Percentiles rank a stretch among this genome's conserved stretches.
phyloP scores from a whole-genome alignment of 2,888 invertebrate genomes.

The Diabrotica balteata region DNA sequence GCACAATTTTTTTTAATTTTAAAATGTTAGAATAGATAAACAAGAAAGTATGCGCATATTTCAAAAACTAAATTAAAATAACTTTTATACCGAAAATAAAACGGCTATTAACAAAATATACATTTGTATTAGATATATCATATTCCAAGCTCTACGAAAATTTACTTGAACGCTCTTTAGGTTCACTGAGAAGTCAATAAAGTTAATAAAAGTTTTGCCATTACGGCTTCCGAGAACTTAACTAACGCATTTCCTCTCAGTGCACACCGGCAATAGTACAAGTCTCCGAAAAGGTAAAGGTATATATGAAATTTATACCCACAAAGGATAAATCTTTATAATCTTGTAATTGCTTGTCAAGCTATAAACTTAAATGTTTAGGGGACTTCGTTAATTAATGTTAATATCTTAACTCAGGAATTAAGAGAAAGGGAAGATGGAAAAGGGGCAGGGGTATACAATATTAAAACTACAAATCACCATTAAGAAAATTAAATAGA shows the following conservation, averaged over 20 bases:
- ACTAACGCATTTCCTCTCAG: neutral
- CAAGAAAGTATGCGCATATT: too few species aligned
- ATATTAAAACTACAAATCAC: too few species aligned
- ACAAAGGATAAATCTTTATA: slow-evolving; percentile 23
- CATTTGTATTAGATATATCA: too few species aligned
- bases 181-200: slow-evolving; percentile 2
- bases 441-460: too few species aligned
- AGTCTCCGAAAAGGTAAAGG: slow-evolving; percentile 14
- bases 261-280: neutral
- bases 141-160: too few species aligned
- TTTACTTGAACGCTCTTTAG: neutral
- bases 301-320: slow-evolving; percentile 8
- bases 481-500: too few species aligned
- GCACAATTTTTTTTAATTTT: too few species aligned
- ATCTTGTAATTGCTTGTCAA: slow-evolving; percentile 26
- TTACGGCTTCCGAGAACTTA: slow-evolving; percentile 9
- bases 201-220: slow-evolving; percentile 9
- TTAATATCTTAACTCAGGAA: slow-evolving; percentile 13
- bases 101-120: too few species aligned
- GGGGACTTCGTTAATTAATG: slow-evolving; percentile 19
- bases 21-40: too few species aligned
- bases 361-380: slow-evolving; percentile 15
- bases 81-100: too few species aligned
- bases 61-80: too few species aligned
- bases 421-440: too few species aligned